Conservation (phyloP, 2,888 invertebrate genomes). For the Phortica magna region DNA sequence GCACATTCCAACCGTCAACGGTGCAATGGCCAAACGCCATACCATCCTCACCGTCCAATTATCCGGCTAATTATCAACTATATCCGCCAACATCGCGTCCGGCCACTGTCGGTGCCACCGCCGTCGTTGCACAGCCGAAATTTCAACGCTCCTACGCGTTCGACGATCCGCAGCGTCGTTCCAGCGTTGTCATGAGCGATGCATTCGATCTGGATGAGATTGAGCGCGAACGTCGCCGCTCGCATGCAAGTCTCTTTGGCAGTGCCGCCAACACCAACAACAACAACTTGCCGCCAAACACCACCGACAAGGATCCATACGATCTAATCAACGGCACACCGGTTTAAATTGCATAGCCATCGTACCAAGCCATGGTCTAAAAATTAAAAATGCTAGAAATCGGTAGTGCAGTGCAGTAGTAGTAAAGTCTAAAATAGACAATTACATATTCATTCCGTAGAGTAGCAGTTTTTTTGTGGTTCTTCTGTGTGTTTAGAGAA, state of each 20-base stretch:
- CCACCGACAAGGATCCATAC: constrained; percentile 63
- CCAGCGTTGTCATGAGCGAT: constrained; percentile 61
- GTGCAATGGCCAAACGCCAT: constrained; percentile 77
- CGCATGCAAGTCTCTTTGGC: constrained; percentile 76
- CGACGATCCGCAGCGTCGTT: constrained; percentile 67
- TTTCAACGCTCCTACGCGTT: constrained; percentile 73
- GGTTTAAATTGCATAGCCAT: constrained; percentile 56
- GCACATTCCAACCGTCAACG: constrained; percentile 40
- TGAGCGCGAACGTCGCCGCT: constrained; percentile 76
- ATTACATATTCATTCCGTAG: too few relatives aligned
- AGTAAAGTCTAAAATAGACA: too few relatives aligned
- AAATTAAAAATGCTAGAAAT: too few relatives aligned
- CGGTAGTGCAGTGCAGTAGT: too few relatives aligned
- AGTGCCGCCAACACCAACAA: constrained; percentile 35
- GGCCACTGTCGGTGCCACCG: constrained; percentile 15
- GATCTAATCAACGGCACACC: constrained; percentile 77
- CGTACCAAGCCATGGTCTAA: not conserved
- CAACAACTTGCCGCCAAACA: constrained; percentile 8
- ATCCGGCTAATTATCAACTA: constrained; percentile 62
- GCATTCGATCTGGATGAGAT: constrained; percentile 77
- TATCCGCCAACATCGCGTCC: constrained; percentile 49
- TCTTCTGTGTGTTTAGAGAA: too few relatives aligned
- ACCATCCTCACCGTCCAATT: constrained; percentile 76
- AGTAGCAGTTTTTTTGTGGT: too few relatives aligned
- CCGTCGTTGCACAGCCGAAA: constrained; percentile 53